Base-by-base conservation (phyloP, 2,888 invertebrate genomes). In the Leucophora obtusa region DNA sequence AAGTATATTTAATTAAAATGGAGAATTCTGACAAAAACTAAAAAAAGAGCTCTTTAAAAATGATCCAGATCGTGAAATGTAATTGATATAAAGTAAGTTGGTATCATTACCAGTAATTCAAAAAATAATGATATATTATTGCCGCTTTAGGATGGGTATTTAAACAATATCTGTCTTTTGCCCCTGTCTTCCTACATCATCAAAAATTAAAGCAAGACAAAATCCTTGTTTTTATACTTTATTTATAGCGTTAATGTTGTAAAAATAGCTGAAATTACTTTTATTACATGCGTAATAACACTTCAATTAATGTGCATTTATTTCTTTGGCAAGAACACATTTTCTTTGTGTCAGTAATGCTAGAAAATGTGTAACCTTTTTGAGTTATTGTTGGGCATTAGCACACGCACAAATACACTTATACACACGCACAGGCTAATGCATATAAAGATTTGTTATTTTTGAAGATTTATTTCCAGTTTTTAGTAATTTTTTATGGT, bases 201-300 rank as follows among this genome's bases (percentile, higher is more conserved):
- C 21, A 43, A 60, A 21, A 9, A 28, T 6, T 6, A 24, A 43
- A n/a, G 9, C 84, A 28, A 21, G 3, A 38, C 7, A 35, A 53
- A 82, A 83, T 80, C 83, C 72, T 79, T 58, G 17, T 38, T 21
- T 59, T 56, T 43, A 59, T 77, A 80, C 83, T 83, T 85, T 87
- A 86, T 87, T 86, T 86, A 87, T 86, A 86, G 80, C 81, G 84
- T 82, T 87, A 87, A 87, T 87, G 85, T 84, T 84, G 84, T 84
- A 84, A 85, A 86, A 87, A 87, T 84, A 84, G 84, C 86, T 85
- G 69, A 86, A 87, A 87, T 87, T 85, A 85, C 85, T 85, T 87
- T 87, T 87, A 87, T 87, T 87, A 87, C 85, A 87, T 86, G 87
- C 86, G 86, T 86, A 85, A 87, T 87, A 87, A 85, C 87, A 86